Evolutionary conservation across 2,888 invertebrate species (phyloP), one percentile per base, ranked within the genome.

Genomic region (Papilio protenor): DNA sequence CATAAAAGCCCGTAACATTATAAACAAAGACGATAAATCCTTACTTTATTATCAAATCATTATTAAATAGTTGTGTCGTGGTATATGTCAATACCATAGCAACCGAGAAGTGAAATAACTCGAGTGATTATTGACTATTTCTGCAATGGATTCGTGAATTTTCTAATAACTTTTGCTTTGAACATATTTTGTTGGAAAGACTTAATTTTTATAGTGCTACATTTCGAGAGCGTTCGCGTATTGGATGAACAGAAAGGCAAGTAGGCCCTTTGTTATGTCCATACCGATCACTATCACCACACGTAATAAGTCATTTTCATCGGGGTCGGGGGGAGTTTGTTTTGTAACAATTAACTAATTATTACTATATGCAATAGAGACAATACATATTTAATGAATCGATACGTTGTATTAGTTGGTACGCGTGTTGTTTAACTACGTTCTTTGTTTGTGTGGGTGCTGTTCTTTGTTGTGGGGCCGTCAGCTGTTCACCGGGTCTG

Each of bases 241-340:
- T 94, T 94, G 94, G 94, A 94, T 94, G 94, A 91, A 88, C 90
- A 93, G 87, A 92, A 93, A 94, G 94, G 94, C 93, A 93, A 94
- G 94, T 94, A 90, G 82, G 81, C 89, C 90, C 89, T 91, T 88
- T 89, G 87, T 89, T 87, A 87, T 86, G 86, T 84, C 85, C 79
- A 84, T 84, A 84, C 81, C 79, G 82, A 82, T 88, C 88, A 88
- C 88, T 85, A 89, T 86, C 88, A 55, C 14, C 4, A 57, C 85
- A 85, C 76, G 52, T 76, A 76, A 73, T 52, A 78, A 61, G 18
- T 74, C 52, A 74, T 73, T 70, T 33, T 21, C 52, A 69, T 52
- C 75, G 11, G 27, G 74, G 74, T 61, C 74, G 47, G 18, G 16
- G 21, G 14, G 27, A 52, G 49, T 73, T 59, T 76, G 52, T 73